Percentiles rank a stretch among this genome's conserved stretches.
These are phyloP conservation scores for roundworm (Caenorhabditis elegans) DNA, from an alignment of 1,140 invertebrate species.

Conservation along the genomic window WBcel235 BX284602.5:8204001-8204500, in stretches of 20 bases:
- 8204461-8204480: background rate
- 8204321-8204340: background rate
- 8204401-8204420: background rate
- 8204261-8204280: too few species aligned
- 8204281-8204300: background rate
- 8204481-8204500: slow-evolving; percentile 12
- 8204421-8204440: background rate
- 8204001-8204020: too few species aligned
- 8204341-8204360: slow-evolving; percentile 1
- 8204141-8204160: too few species aligned
- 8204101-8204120: background rate
- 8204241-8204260: too few species aligned
- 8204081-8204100: background rate
- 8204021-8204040: background rate
- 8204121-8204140: too few species aligned
- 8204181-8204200: too few species aligned
- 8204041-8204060: too few species aligned
- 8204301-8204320: too few species aligned
- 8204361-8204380: background rate
- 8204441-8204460: slow-evolving; percentile 5
- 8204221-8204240: too few species aligned
- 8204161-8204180: too few species aligned
- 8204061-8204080: too few species aligned
- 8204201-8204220: too few species aligned
- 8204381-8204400: background rate